Conservation (phyloP, 2,113 vertebrate genomes). For the Boleophthalmus pectinirostris region DNA sequence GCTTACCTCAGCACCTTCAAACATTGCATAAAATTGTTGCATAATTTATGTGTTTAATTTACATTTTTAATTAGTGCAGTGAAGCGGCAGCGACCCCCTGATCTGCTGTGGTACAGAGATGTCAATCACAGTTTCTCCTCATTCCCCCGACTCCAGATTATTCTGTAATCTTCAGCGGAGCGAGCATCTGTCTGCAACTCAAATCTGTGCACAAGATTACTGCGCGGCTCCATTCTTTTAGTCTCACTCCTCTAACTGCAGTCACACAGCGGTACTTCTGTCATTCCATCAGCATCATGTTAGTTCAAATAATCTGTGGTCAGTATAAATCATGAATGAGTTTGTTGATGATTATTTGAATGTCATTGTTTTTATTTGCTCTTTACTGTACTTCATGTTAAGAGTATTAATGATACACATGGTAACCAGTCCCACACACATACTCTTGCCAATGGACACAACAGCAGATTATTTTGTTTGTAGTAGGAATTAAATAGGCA, state of each 20-base stretch:
- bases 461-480: neutral
- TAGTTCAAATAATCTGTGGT: too few species aligned
- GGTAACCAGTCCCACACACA: too few species aligned
- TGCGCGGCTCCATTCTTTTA: slow-evolving; percentile 8
- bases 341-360: too few species aligned
- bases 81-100: neutral
- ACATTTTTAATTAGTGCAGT: slow-evolving; percentile 49
- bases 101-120: slow-evolving; percentile 31
- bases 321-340: too few species aligned
- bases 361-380: too few species aligned
- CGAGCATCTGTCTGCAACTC: slow-evolving; percentile 65
- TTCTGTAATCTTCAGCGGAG: slow-evolving; percentile 66
- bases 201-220: slow-evolving; percentile 44
- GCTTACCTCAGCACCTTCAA: neutral
- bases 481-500: neutral
- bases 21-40: slow-evolving; percentile 33
- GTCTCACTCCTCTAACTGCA: neutral
- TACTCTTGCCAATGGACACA: too few species aligned
- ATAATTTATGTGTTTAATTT: slow-evolving; percentile 37
- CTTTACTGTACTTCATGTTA: too few species aligned
- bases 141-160: slow-evolving; percentile 66
- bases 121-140: slow-evolving; percentile 26
- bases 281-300: too few species aligned
- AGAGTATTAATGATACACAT: too few species aligned
- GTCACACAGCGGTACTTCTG: neutral